Percentiles rank a stretch among this genome's conserved stretches.
phyloP scores from a whole-genome alignment of 2,113 vertebrate species.

The Gallinago undulata region DNA sequence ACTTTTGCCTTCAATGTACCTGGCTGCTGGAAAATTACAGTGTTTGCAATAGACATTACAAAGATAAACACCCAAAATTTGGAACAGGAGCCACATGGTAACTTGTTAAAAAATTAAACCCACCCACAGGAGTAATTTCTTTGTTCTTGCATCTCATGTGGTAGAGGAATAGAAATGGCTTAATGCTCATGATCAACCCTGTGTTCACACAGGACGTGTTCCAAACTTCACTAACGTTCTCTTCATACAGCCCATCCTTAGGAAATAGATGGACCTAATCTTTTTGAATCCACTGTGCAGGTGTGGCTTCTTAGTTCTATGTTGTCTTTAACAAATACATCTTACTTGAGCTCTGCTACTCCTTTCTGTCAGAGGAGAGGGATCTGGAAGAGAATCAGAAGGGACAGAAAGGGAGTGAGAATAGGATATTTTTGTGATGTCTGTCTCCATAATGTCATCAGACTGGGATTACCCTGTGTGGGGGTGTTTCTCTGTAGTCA shows the following conservation, averaged over 20 bases:
- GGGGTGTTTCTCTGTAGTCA: background rate
- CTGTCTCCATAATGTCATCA: background rate
- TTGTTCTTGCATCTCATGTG: background rate
- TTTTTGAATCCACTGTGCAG: background rate
- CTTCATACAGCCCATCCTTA: background rate
- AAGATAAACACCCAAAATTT: slow-evolving; percentile 39
- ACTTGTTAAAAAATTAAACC: slow-evolving; percentile 42
- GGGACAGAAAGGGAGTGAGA: background rate
- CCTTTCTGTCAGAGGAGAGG: background rate
- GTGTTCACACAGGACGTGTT: background rate
- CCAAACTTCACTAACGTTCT: background rate
- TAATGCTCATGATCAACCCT: background rate
- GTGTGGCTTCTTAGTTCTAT: background rate
- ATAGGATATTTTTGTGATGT: background rate
- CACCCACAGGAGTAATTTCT: background rate
- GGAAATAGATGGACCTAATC: background rate
- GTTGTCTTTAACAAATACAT: background rate
- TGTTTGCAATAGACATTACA: slow-evolving; percentile 38
- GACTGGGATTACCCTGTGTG: background rate
- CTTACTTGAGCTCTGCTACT: background rate
- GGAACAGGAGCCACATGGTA: background rate
- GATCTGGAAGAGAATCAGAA: background rate
- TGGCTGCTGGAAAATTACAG: slow-evolving; percentile 52
- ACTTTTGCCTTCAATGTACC: slow-evolving; percentile 51
- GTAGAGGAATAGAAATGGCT: background rate